These are phyloP conservation scores for Xerus inauris DNA, from an alignment of 2,113 vertebrate species.

Conservation along the genomic window DNA sequence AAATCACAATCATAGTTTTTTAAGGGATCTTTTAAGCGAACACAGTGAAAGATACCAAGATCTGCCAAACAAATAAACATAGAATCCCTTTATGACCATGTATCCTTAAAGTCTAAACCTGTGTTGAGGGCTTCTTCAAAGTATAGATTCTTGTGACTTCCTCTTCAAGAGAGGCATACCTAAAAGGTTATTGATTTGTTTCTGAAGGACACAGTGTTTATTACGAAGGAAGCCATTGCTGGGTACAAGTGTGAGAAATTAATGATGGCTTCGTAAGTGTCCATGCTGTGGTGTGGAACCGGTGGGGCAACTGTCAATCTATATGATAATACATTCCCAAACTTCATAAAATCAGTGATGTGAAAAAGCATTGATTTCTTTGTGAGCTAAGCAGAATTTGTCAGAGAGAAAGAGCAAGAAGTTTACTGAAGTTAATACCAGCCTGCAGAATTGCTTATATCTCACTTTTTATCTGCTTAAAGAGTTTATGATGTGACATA, in stretches of 20 bases:
- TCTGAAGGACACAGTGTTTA: constrained; percentile 87
- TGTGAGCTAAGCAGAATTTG: constrained; percentile 81
- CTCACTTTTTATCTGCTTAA: constrained; percentile 57
- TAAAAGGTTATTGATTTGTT: constrained; percentile 88
- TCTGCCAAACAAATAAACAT: constrained; percentile 7
- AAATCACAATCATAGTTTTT: background rate
- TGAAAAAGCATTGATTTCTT: constrained; percentile 88
- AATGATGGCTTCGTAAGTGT: constrained; percentile 87
- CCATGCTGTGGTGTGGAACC: constrained; percentile 85
- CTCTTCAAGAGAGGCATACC: constrained; percentile 82
- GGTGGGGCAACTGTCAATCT: constrained; percentile 89
- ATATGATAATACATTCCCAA: constrained; percentile 89
- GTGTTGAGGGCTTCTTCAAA: constrained; percentile 74
- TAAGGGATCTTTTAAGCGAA: constrained; percentile 48
- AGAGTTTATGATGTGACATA: constrained; percentile 32
- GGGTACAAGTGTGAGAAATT: constrained; percentile 86
- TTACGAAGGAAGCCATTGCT: constrained; percentile 85
- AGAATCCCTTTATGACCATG: constrained; percentile 48
- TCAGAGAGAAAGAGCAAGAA: constrained; percentile 79
- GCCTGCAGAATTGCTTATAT: constrained; percentile 2
- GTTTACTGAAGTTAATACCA: constrained; percentile 81
- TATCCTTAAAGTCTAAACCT: constrained; percentile 70
- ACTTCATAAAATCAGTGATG: constrained; percentile 89
- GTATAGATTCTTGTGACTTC: constrained; percentile 82
- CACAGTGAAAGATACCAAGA: background rate